Conservation (phyloP, 2,888 invertebrate genomes). For the Cactoblastis cactorum region DNA sequence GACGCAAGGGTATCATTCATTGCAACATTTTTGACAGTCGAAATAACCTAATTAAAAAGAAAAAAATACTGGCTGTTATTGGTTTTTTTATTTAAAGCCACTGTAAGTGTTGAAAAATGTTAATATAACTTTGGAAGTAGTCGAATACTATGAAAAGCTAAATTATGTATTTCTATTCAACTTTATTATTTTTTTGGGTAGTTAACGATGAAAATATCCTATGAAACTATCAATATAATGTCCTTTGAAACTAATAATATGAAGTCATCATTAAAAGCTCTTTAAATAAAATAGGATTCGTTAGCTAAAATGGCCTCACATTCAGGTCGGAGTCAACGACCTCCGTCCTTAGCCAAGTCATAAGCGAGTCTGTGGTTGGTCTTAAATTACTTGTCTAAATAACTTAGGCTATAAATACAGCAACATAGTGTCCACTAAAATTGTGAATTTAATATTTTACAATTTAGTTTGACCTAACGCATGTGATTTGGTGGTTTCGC, state of each 20-base stretch:
- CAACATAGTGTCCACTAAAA: not conserved
- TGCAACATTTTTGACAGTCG: no score
- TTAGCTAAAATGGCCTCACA: not conserved
- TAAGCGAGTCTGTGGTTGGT: not conserved
- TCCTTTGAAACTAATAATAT: not conserved
- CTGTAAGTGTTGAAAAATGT: no score
- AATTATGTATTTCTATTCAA: no score
- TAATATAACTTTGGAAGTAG: no score
- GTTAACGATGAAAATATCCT: no score
- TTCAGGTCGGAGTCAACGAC: not conserved
- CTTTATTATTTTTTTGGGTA: no score
- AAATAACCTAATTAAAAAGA: no score
- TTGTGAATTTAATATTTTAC: not conserved
- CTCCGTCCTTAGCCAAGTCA: constrained; percentile 1
- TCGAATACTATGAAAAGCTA: no score
- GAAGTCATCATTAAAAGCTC: not conserved
- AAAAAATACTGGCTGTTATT: no score
- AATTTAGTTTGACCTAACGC: not conserved
- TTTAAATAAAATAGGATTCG: not conserved
- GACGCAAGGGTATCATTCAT: no score
- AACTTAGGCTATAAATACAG: not conserved
- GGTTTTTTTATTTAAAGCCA: no score
- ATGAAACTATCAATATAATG: no score
- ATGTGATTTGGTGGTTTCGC: not conserved
- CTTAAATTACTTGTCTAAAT: not conserved